phyloP scores from a whole-genome alignment of 2,888 invertebrate genomes.

The Thysanoteuthis rhombus region DNA sequence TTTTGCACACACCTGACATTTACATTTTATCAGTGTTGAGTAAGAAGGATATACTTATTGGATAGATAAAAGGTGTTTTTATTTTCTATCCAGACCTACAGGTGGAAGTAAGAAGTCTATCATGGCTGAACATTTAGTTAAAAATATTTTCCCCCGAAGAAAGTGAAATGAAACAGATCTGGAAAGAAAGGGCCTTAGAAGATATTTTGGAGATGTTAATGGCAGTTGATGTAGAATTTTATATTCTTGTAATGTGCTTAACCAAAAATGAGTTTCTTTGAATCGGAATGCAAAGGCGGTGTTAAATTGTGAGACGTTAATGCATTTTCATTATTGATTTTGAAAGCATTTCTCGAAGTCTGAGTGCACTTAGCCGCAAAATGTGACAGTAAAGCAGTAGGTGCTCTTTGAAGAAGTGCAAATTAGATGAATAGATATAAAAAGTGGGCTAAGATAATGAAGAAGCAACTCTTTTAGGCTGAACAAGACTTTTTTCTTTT shows the following conservation, averaged over 20 bases:
- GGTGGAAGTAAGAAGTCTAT: neutral
- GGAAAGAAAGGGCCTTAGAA: neutral
- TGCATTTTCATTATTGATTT: constrained; percentile 12
- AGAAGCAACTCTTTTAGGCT: neutral
- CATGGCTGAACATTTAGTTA: neutral
- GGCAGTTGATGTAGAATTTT: neutral
- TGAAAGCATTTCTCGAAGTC: neutral
- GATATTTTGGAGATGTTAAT: neutral
- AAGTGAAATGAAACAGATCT: neutral
- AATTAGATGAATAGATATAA: neutral
- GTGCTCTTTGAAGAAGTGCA: neutral
- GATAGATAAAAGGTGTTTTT: too few species aligned
- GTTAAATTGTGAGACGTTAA: neutral
- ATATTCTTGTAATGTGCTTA: neutral
- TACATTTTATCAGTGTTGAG: too few species aligned
- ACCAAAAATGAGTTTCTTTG: neutral
- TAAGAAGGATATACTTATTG: too few species aligned
- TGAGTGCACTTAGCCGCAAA: neutral
- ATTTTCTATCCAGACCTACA: too few species aligned
- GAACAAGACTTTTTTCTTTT: neutral
- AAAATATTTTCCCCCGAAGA: neutral
- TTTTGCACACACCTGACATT: too few species aligned
- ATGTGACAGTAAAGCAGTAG: neutral
- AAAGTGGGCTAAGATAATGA: too few species aligned
- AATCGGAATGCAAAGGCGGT: neutral